These are phyloP conservation scores for Oryctes rhinoceros DNA, from an alignment of 1,140 invertebrate species.

Conservation along the genomic window DNA sequence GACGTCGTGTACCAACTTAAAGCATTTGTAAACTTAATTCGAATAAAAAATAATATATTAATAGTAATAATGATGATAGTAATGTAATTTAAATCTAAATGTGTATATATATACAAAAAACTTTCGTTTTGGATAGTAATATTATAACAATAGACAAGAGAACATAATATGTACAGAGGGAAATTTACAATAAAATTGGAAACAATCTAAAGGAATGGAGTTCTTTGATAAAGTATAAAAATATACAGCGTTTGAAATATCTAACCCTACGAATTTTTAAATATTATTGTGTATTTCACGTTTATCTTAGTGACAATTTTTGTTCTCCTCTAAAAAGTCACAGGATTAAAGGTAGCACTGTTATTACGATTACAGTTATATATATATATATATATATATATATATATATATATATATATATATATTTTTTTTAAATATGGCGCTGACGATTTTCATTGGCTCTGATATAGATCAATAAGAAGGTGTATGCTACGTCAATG, in stretches of 20 bases:
- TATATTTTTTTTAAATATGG: neutral
- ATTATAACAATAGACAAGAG: slow-evolving; percentile 2
- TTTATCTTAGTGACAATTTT: slow-evolving; percentile 9
- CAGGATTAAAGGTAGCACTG: neutral
- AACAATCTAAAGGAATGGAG: slow-evolving; percentile 30
- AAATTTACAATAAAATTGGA: slow-evolving; percentile 16
- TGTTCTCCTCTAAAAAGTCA: slow-evolving; percentile 9
- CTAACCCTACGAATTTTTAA: slow-evolving; percentile 20
- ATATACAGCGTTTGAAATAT: slow-evolving; percentile 33
- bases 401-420: no score
- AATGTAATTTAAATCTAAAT: slow-evolving; percentile 6
- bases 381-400: no score
- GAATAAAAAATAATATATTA: neutral
- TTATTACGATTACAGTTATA: neutral
- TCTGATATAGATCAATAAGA: no score
- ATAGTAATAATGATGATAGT: neutral
- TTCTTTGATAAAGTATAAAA: slow-evolving; percentile 23
- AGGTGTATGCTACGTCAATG: no score
- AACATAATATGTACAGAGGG: slow-evolving; percentile 7
- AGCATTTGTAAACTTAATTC: neutral
- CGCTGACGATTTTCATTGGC: neutral
- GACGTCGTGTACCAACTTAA: slow-evolving; percentile 18
- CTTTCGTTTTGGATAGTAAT: neutral
- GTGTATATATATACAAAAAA: slow-evolving; percentile 19
- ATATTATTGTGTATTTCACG: slow-evolving; percentile 23